A percentile compares a stretch with the other conserved stretches of the same genome.
Evolutionary conservation across 2,888 invertebrate genomes (phyloP).

Genomic region (Lasioglossum leucozonium): DNA sequence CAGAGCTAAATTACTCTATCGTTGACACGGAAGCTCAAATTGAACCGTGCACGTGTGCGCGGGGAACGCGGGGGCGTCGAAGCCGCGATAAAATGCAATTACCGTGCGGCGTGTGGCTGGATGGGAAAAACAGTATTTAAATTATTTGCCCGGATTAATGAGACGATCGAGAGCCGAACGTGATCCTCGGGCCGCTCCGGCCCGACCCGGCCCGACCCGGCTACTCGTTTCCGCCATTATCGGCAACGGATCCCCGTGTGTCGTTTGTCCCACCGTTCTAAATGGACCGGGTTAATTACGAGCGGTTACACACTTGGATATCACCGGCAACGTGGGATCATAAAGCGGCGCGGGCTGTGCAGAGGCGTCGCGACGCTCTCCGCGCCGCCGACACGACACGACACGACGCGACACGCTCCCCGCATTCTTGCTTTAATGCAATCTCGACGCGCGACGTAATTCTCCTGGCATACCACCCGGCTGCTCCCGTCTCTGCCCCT

Average conservation of each 20-base stretch:
- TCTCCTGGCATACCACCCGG: neutral
- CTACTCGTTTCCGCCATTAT: conserved; percentile 64
- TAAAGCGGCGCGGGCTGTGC: neutral
- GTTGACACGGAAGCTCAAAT: neutral
- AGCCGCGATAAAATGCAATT: conserved; percentile 48
- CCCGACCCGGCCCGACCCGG: conserved; percentile 15
- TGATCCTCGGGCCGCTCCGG: conserved; percentile 18
- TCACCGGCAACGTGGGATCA: neutral
- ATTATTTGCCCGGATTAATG: conserved; percentile 57
- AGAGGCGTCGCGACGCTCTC: neutral
- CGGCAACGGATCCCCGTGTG: conserved; percentile 41
- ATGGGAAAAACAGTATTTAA: conserved; percentile 47
- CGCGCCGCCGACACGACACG: neutral
- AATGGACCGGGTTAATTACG: conserved; percentile 39
- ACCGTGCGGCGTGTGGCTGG: neutral
- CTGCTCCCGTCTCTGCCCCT: neutral
- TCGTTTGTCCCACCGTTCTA: conserved; percentile 35
- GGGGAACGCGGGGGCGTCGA: neutral
- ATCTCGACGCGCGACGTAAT: neutral
- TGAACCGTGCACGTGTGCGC: neutral
- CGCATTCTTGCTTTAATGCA: conserved; percentile 9
- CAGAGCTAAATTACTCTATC: conserved; percentile 20
- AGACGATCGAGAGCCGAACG: conserved; percentile 18
- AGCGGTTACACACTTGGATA: conserved; percentile 13
- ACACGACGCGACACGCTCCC: neutral